Base-by-base conservation (phyloP, 2,797 vertebrate genomes). In the Gallinago nigripennis region DNA sequence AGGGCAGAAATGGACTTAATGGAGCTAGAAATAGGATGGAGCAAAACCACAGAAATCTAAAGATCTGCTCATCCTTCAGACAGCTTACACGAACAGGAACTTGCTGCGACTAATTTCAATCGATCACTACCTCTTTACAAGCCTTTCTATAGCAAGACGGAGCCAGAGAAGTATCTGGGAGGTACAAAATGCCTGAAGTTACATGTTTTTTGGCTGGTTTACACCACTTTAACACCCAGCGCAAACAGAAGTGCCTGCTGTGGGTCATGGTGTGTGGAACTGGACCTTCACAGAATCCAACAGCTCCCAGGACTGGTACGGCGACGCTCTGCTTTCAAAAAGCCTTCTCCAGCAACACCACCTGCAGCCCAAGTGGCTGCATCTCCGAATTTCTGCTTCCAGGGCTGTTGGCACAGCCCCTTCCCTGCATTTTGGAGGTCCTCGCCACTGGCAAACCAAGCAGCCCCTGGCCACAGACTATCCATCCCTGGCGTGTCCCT, bases 1-100 rank as follows among this genome's bases (percentile, higher is more conserved):
- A 28, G 5, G 31, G 63, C 37, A 45, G 77, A 90, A 82, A 45
- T 16, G 30, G 46, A 45, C 88, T 94, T 92, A 94, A 91, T 92
- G 94, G 82, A 90, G 82, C 79, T 76, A 25, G 91, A 85, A 95
- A 94, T 41, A 90, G 82, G 50, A 35, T 0, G 3, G 45, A 94
- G 58, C 12, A 41, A 94, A 90, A 27, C 87, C 84, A 91, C 80
- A 46, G 23, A 66, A 58, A 69, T 91, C 35, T 82, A 25, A 48
- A 82, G 95, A 80, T 64, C 63, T 79, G 80, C 85, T 77, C 17
- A 13, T 73, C 89, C 80, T 90, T 54, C 89, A 90, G 84, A 61
- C 81, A 60, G 63, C 88, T 88, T 33, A 46, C 71, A 79, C 1
- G 4, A 81, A 18, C 57, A 53, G 85, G 61, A 95, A 53, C 58